These are phyloP conservation scores for Drosophila neutralis DNA, from an alignment of 2,888 invertebrate genomes.

Conservation along the genomic window DNA sequence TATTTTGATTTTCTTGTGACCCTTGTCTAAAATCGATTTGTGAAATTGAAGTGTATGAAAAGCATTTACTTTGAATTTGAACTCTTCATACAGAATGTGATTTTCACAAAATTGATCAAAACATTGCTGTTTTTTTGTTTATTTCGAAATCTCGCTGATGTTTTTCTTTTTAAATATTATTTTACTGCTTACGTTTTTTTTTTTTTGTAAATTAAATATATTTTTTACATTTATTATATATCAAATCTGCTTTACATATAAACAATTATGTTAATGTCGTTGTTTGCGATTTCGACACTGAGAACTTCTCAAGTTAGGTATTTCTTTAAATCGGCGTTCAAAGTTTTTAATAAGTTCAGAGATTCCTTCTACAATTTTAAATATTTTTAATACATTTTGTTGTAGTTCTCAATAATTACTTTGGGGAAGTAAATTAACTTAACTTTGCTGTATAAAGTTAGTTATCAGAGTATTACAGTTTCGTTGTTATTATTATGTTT, in stretches of 20 bases:
- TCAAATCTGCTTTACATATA: not conserved
- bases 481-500: conserved; percentile 4
- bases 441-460: not conserved
- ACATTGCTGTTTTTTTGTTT: fast-evolving
- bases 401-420: not conserved
- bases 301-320: not conserved
- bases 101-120: not conserved
- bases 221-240: not conserved
- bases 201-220: not conserved
- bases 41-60: not conserved
- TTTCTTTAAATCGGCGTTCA: not conserved
- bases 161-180: not conserved
- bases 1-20: not conserved
- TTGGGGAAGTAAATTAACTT: not conserved
- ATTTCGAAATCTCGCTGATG: not conserved
- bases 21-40: not conserved
- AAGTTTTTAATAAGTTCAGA: not conserved
- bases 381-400: not conserved
- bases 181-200: not conserved
- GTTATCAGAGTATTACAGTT: not conserved
- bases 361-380: not conserved
- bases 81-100: not conserved
- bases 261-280: too few species aligned
- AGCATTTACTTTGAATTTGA: not conserved
- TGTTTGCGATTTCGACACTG: too few species aligned